These are phyloP conservation scores for Omphaloscelis lunosa DNA, from an alignment of 2,888 invertebrate species.

Conservation along the genomic window DNA sequence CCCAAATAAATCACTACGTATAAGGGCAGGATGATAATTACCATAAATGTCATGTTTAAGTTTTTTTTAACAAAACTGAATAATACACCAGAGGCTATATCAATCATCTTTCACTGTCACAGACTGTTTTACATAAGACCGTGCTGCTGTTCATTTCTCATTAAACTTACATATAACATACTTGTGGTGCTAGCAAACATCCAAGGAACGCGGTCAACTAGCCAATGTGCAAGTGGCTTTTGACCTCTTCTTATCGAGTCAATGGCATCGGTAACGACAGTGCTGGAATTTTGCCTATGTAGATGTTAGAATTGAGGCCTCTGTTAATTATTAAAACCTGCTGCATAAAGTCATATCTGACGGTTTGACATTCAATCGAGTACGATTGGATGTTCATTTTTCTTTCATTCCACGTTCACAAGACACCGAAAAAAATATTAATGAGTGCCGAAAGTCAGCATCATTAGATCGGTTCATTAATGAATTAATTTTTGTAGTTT, in stretches of 20 bases:
- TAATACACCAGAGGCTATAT: no score
- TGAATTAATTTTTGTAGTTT: background rate
- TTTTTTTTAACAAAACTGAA: background rate
- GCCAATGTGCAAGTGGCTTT: constrained; percentile 13
- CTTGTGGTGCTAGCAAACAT: background rate
- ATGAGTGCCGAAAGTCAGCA: background rate
- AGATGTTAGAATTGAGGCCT: constrained; percentile 6
- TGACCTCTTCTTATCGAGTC: constrained; percentile 6
- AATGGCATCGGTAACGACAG: constrained; percentile 3
- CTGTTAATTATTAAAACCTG: background rate
- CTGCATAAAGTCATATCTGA: background rate
- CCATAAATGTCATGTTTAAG: background rate
- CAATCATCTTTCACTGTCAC: no score
- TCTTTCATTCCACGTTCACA: background rate
- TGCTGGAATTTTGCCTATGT: constrained; percentile 9
- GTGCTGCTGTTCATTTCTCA: background rate
- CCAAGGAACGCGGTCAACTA: constrained; percentile 12
- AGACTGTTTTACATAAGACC: background rate
- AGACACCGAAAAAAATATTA: background rate
- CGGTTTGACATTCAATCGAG: no score
- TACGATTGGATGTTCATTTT: no score
- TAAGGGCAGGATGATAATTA: background rate
- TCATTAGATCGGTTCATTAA: background rate
- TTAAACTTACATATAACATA: background rate
- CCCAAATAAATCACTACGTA: no score